Conservation (phyloP, 1,140 invertebrate species). For the Papilio polytes region DNA sequence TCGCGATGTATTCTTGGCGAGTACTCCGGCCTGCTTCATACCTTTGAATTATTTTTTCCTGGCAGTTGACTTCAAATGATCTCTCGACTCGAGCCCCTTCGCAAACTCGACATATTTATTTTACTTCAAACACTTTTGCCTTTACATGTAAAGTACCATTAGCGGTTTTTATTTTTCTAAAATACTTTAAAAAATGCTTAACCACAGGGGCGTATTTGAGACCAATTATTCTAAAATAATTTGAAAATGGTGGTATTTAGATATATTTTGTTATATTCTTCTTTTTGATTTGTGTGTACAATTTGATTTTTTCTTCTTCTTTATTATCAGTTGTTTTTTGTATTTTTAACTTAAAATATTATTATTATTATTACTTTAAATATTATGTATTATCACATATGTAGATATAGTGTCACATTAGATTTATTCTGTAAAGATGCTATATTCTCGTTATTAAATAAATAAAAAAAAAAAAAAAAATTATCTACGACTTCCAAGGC, state of each 20-base stretch:
- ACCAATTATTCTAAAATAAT: constrained; percentile 22
- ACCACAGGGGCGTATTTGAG: not conserved
- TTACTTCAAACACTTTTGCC: constrained; percentile 36
- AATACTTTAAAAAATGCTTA: constrained; percentile 25
- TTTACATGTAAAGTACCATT: constrained; percentile 36
- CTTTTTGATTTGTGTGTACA: too few relatives aligned
- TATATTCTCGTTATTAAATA: too few relatives aligned
- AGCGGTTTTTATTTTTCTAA: constrained; percentile 30
- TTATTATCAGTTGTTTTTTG: too few relatives aligned
- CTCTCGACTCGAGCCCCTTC: constrained; percentile 32
- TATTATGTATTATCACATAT: too few relatives aligned
- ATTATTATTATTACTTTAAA: too few relatives aligned
- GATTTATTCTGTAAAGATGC: too few relatives aligned
- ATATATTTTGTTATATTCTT: too few relatives aligned
- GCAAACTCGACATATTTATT: constrained; percentile 35
- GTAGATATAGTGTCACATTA: too few relatives aligned
- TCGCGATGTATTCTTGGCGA: constrained; percentile 16
- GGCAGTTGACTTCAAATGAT: constrained; percentile 34
- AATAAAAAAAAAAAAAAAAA: not conserved
- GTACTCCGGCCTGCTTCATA: constrained; percentile 19
- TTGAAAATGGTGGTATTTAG: too few relatives aligned
- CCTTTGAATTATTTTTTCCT: constrained; percentile 39
- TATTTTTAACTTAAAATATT: too few relatives aligned
- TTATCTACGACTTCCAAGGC: not conserved
- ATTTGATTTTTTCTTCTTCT: too few relatives aligned